phyloP scores from a whole-genome alignment of 1,140 invertebrate genomes.

The Melitaea cinxia region DNA sequence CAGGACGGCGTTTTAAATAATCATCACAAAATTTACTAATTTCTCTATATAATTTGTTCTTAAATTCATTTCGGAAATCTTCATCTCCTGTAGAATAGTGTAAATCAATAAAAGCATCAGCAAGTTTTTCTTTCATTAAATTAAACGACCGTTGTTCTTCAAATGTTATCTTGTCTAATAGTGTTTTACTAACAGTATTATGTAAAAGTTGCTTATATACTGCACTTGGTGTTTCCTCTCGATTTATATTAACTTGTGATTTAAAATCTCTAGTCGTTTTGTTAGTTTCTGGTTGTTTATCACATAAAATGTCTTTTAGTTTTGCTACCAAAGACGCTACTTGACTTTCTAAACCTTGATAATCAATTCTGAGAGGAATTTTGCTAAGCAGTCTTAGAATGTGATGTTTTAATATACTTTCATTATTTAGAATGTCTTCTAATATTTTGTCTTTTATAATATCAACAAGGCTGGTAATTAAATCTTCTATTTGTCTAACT shows the following conservation, averaged over 20 bases:
- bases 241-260: not conserved
- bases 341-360: not conserved
- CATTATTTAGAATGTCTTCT: constrained; percentile 1
- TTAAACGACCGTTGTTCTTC: constrained; percentile 13
- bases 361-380: constrained; percentile 10
- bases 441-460: not conserved
- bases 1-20: constrained; percentile 9
- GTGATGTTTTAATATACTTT: too few species aligned
- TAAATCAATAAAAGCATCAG: constrained; percentile 30
- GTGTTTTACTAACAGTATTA: constrained; percentile 21
- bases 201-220: constrained; percentile 16
- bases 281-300: not conserved
- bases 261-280: not conserved
- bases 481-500: not conserved
- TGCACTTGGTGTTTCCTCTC: not conserved
- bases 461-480: not conserved
- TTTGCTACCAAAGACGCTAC: not conserved
- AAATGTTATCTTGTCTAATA: constrained; percentile 10
- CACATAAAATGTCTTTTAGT: not conserved
- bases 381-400: constrained; percentile 8
- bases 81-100: constrained; percentile 10
- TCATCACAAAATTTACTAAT: constrained; percentile 26
- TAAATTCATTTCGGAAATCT: constrained; percentile 1
- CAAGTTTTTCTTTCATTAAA: constrained; percentile 26
- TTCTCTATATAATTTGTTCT: constrained; percentile 18